phyloP scores from a whole-genome alignment of 1,140 invertebrate species.

The Apocrypta bakeri region DNA sequence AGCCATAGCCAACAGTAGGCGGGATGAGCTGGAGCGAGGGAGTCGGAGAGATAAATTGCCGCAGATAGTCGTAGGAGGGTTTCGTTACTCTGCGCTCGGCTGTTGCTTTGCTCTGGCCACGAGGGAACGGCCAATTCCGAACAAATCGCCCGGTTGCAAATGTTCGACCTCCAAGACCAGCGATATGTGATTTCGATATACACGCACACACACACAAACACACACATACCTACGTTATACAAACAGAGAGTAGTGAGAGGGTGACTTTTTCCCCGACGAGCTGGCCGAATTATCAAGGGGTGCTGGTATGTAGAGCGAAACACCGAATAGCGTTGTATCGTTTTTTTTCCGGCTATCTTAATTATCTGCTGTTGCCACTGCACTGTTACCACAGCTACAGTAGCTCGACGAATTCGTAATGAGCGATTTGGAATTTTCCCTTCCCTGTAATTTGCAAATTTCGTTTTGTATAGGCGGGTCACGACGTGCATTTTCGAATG shows the following conservation, averaged over 20 bases:
- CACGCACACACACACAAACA: background rate
- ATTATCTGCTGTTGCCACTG: background rate
- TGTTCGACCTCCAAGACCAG: background rate
- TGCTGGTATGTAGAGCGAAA: background rate
- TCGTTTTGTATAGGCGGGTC: background rate
- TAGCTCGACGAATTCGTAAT: background rate
- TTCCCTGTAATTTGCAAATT: constrained; percentile 8
- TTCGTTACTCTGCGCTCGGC: background rate
- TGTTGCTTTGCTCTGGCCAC: constrained; percentile 1
- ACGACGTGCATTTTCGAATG: background rate
- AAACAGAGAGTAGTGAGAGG: background rate
- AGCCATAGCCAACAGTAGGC: background rate
- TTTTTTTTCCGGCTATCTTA: background rate
- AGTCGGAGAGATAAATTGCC: constrained; percentile 30
- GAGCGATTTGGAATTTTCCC: constrained; percentile 7
- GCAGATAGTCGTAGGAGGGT: constrained; percentile 3
- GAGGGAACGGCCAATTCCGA: constrained; percentile 21
- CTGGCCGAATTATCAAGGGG: background rate
- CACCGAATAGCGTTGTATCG: background rate
- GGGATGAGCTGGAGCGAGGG: background rate
- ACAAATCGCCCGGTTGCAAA: constrained; percentile 36
- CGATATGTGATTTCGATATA: constrained; percentile 17
- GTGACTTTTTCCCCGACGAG: background rate
- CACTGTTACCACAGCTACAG: too few species aligned
- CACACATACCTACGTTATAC: too few species aligned